Evolutionary conservation across 2,113 vertebrate genomes (phyloP), one percentile per base, ranked within the genome.

Genomic region (Mugil cephalus): DNA sequence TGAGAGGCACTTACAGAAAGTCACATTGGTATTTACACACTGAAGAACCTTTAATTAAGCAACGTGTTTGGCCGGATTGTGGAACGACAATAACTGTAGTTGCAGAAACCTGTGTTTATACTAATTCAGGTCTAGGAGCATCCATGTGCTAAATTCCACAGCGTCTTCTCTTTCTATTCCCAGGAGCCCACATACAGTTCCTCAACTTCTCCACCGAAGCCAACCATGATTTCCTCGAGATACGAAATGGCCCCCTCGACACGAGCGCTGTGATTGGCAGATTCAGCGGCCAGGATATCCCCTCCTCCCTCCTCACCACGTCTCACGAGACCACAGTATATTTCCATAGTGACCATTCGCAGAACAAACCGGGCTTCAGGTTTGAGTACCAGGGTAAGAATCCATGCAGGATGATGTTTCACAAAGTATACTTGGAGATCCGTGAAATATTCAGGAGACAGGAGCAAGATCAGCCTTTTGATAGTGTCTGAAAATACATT

Each of bases 181-280:
- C 82, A 99, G 98, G 98, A 66, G 96, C 97, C 70, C 96, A 99
- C 85, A 72, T 99, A 80, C 96, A 98, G 83, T 99, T 99, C 89
- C 91, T 98, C 7, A 99, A 99, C 91, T 99, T 98, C 92, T 99
- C 98, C 87, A 99, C 96, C 0, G 98, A 99, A 82, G 97, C 97
- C 1, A 99, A 99, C 91, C 98, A 99, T 0, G 98, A 99, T 92
- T 99, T 96, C 40, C 93, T 99, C 0, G 98, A 99, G 85, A 95
- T 99, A 79, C 94, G 97, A 19, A 99, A 99, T 0, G 98, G 97
- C 5, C 98, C 98, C 1, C 93, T 97, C 0, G 98, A 99, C 69
- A 99, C 96, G 24, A 99, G 97, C 53, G 75, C 92, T 1, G 94
- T 99, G 85, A 96, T 99, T 70, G 97, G 98, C 53, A 92, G 96